Base-by-base conservation (phyloP, 2,888 invertebrate species). In the Drosophila neonasuta region DNA sequence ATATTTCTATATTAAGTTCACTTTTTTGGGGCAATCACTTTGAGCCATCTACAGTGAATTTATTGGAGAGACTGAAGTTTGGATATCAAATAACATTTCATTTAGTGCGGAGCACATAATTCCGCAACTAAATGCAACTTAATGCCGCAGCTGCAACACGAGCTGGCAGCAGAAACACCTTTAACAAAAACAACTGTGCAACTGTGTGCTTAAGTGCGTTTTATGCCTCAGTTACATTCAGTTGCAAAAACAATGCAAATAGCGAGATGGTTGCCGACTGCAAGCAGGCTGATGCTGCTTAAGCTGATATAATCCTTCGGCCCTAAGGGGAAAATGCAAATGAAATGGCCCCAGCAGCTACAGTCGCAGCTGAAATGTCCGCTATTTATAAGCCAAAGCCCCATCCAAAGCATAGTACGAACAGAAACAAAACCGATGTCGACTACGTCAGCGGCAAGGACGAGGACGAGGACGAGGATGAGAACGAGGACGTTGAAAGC, bases 241-340 rank as follows among this genome's bases (percentile, higher is more conserved):
- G 29, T 17, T 13, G 44, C 32, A 54, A 44, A 20, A 44, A 32
- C 44, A 17, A 44, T 48, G 32, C 20, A 44, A 17, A 9, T 24
- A 20, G 20, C 13, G 10, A 10, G 44, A 20, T 13, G 5, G 20
- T 10, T 44, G 10, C 10, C 9, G 17, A 10, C 42, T 42, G 42
- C 20, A 44, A 39, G 32, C 20, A 10, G 24, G 36, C 45, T 42
- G 57, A 59, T 46, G 49, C 50, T 46, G 49, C 51, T 52, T 59
- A 73, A 82, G 74, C 65, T 54, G 68, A 68, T 77, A 71, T 77
- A 70, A 63, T 67, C 34, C 56, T 29, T 51, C 10, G 42, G 24
- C 29, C 48, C 46, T 58, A 39, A 44, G 56, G 32, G 9, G 32
- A 73, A 41, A 72, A 79, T 79, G 83, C 62, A 73, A 80, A 80